Evolutionary conservation across 2,797 vertebrate genomes (phyloP).

Genomic region (Pteropus rufus): DNA sequence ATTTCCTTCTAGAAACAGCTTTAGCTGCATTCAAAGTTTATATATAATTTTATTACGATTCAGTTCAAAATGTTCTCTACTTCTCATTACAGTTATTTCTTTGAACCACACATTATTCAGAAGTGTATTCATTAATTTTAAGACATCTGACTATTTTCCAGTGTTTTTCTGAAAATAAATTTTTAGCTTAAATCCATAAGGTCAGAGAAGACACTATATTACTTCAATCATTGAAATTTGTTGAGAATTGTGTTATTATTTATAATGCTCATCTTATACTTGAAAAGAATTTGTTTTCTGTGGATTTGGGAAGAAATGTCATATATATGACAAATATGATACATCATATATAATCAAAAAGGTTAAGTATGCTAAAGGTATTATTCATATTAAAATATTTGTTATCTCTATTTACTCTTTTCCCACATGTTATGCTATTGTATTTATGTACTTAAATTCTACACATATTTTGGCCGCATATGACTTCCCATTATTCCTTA

Average conservation of each 20-base stretch:
- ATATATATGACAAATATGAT: neutral
- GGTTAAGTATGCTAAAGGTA: neutral
- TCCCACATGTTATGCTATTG: neutral
- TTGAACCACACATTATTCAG: neutral
- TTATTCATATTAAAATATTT: neutral
- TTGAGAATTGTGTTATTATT: neutral
- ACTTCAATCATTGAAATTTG: neutral
- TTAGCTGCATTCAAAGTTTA: neutral
- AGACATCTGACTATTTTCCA: neutral
- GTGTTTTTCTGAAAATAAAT: neutral
- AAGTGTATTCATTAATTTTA: neutral
- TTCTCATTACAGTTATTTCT: neutral
- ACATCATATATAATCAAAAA: neutral
- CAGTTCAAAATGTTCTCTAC: neutral
- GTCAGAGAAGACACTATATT: neutral
- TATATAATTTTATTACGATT: neutral
- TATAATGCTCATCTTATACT: neutral
- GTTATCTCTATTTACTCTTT: neutral
- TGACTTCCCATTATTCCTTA: neutral
- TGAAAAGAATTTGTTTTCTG: neutral
- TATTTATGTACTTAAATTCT: neutral
- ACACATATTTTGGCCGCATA: neutral
- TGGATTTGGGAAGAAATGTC: neutral
- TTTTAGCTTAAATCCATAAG: neutral
- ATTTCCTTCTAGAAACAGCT: neutral